A percentile compares a stretch with the other conserved stretches of the same genome.
Evolutionary conservation across 2,888 invertebrate species (phyloP).

Genomic region (Eubasilissa splendida): DNA sequence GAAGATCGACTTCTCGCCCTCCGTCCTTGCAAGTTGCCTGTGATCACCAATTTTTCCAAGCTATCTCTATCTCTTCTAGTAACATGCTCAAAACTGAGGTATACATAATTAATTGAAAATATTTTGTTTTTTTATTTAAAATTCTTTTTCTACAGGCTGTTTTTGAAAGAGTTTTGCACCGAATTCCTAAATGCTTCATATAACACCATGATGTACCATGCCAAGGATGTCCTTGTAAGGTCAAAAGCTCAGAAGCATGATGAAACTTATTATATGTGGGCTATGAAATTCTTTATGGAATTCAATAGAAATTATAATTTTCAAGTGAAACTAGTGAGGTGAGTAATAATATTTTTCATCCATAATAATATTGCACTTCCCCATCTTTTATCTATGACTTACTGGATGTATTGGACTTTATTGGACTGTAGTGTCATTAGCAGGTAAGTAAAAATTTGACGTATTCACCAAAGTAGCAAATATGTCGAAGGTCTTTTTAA

Average conservation of each 20-base stretch:
- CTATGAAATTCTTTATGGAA: conserved; percentile 96
- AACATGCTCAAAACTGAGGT: background rate
- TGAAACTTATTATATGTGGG: conserved; percentile 95
- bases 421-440: background rate
- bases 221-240: conserved; percentile 82
- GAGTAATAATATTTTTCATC: conserved; percentile 60
- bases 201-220: conserved; percentile 92
- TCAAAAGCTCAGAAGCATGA: conserved; percentile 85
- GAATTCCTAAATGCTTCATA: conserved; percentile 94
- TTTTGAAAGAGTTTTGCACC: conserved; percentile 94
- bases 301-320: conserved; percentile 93
- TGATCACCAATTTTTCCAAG: no score
- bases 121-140: background rate
- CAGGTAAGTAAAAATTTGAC: background rate
- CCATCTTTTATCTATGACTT: no score
- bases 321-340: conserved; percentile 92
- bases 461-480: no score
- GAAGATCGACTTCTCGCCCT: no score
- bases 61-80: no score
- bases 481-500: no score
- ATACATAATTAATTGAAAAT: background rate
- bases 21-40: no score
- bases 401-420: background rate
- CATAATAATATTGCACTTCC: background rate
- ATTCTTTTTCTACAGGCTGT: conserved; percentile 76